These are phyloP conservation scores for Hylia prasina DNA, from an alignment of 2,113 vertebrate genomes.

Conservation along the genomic window DNA sequence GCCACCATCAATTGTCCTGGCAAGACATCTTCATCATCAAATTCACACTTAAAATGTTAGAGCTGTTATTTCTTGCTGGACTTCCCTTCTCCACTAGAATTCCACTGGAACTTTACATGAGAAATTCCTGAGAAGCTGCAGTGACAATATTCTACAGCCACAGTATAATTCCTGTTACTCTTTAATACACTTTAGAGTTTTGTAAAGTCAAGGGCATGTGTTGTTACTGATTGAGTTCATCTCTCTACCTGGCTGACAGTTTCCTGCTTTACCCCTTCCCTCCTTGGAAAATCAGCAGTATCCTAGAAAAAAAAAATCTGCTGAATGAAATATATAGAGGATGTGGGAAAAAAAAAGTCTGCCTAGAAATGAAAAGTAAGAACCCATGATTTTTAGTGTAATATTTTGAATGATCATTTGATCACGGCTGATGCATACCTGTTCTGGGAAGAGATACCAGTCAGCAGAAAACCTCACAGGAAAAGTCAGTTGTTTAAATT, in stretches of 20 bases:
- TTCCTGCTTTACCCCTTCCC: not conserved
- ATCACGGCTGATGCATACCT: not conserved
- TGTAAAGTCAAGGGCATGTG: not conserved
- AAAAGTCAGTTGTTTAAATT: not conserved
- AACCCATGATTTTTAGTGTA: not conserved
- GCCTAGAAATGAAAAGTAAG: not conserved
- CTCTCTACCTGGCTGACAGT: not conserved
- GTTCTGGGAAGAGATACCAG: not conserved
- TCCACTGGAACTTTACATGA: not conserved
- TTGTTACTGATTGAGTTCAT: not conserved
- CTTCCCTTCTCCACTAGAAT: not conserved
- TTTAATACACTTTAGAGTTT: not conserved
- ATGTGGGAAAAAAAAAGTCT: not conserved
- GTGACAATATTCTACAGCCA: not conserved
- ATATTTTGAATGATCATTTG: not conserved
- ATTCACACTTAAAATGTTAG: not conserved
- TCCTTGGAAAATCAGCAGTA: not conserved
- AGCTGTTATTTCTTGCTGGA: not conserved
- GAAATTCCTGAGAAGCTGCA: not conserved
- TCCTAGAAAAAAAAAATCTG: not conserved
- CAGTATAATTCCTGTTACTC: not conserved
- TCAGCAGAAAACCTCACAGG: not conserved
- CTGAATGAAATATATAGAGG: not conserved
- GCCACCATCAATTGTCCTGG: not conserved
- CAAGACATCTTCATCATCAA: not conserved